Percentiles rank a stretch among this genome's conserved stretches.
phyloP scores from a whole-genome alignment of 1,140 invertebrate genomes.

The Teleopsis dalmanni region DNA sequence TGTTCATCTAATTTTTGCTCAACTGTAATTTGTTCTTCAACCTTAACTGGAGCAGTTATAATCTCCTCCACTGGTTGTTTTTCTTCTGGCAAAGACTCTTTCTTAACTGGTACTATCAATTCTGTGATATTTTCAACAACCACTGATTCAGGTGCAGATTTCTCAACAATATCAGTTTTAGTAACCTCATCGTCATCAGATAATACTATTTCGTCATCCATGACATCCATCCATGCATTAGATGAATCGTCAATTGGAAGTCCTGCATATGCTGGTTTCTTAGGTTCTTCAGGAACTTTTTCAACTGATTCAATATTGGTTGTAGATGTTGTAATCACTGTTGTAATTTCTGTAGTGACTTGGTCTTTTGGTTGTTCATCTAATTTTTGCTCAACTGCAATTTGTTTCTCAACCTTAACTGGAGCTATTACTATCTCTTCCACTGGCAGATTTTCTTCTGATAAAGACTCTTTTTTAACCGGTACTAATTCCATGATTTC shows the following conservation, averaged over 20 bases:
- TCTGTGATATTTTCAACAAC: background rate
- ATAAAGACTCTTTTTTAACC: background rate
- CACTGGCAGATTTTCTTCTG: background rate
- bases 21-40: background rate
- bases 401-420: background rate
- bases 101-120: background rate
- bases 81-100: background rate
- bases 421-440: no score
- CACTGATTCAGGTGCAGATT: background rate
- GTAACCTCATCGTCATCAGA: slow-evolving; percentile 40
- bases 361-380: background rate
- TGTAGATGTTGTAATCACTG: no score
- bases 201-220: slow-evolving; percentile 49
- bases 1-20: no score
- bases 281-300: slow-evolving; percentile 12
- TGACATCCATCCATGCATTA: slow-evolving; percentile 42
- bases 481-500: background rate
- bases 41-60: background rate
- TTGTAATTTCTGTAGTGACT: background rate
- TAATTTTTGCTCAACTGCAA: no score
- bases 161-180: background rate
- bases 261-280: slow-evolving; percentile 34
- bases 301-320: slow-evolving; percentile 13
- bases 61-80: background rate
- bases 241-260: slow-evolving; percentile 46